These are phyloP conservation scores for Saccostrea cuccullata DNA, from an alignment of 1,140 invertebrate species.

Conservation along the genomic window DNA sequence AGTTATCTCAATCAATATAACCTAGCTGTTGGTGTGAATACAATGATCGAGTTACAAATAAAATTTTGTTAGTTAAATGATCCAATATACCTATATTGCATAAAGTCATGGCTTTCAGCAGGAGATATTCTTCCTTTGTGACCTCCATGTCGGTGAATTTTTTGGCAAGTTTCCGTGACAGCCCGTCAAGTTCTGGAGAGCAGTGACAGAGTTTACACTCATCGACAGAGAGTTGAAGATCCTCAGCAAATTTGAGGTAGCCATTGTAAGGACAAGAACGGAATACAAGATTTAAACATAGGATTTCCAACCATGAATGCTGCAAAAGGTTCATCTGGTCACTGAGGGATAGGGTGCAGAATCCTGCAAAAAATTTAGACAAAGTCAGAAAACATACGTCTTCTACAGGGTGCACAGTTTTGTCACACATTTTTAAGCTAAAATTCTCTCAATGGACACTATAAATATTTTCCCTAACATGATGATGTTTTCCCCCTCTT, in stretches of 20 bases:
- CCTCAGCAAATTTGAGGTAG: constrained; percentile 75
- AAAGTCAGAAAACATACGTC: not conserved
- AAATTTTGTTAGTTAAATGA: not conserved
- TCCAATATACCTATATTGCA: constrained; percentile 84
- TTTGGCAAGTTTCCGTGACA: constrained; percentile 89
- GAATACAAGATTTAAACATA: constrained; percentile 94
- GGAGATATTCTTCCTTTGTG: constrained; percentile 93
- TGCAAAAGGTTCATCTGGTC: constrained; percentile 98
- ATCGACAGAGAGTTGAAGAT: constrained; percentile 75
- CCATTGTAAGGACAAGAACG: constrained; percentile 82
- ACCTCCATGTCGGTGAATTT: constrained; percentile 90
- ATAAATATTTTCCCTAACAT: no score
- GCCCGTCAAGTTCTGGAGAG: constrained; percentile 85
- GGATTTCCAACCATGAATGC: constrained; percentile 97
- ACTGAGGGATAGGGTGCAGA: constrained; percentile 91
- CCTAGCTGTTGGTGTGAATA: not conserved
- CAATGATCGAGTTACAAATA: not conserved
- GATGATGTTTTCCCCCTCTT: no score
- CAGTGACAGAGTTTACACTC: constrained; percentile 71
- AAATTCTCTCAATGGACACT: no score
- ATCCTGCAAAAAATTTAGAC: constrained; percentile 82
- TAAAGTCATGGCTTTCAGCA: constrained; percentile 94
- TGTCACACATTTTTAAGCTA: no score
- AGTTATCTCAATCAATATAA: not conserved
- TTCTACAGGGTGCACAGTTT: no score